Conservation (phyloP, 2,113 vertebrate genomes). For the Panthera uncia region DNA sequence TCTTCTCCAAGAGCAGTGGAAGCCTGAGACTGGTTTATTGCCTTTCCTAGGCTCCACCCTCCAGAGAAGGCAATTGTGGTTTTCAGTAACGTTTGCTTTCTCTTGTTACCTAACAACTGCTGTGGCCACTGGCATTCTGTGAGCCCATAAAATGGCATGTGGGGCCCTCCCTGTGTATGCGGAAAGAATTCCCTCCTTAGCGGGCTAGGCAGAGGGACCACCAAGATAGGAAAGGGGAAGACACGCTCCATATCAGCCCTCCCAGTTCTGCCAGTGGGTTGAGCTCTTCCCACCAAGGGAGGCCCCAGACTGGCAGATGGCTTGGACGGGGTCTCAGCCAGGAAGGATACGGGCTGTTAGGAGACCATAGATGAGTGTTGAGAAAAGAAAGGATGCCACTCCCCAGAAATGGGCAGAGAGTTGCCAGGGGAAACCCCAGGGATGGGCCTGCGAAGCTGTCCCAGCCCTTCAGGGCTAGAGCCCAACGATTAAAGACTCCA, state of each 20-base stretch:
- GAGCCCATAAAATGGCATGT: neutral
- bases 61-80: neutral
- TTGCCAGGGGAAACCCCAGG: neutral
- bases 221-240: neutral
- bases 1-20: neutral
- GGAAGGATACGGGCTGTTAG: neutral
- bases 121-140: neutral
- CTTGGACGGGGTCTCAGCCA: neutral
- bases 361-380: neutral
- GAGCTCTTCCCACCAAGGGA: neutral
- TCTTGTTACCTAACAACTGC: neutral
- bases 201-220: neutral
- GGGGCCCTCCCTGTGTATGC: rapidly evolving
- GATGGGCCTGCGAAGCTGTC: neutral
- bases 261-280: neutral
- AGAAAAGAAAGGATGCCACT: neutral
- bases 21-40: neutral
- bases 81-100: neutral
- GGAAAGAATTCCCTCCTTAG: too few species aligned
- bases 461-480: neutral
- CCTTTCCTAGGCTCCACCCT: neutral
- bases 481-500: rapidly evolving
- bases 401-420: neutral
- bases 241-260: neutral
- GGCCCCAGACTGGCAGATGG: neutral